phyloP scores from a whole-genome alignment of 1,140 invertebrate species.

The Bombus cullumanus region DNA sequence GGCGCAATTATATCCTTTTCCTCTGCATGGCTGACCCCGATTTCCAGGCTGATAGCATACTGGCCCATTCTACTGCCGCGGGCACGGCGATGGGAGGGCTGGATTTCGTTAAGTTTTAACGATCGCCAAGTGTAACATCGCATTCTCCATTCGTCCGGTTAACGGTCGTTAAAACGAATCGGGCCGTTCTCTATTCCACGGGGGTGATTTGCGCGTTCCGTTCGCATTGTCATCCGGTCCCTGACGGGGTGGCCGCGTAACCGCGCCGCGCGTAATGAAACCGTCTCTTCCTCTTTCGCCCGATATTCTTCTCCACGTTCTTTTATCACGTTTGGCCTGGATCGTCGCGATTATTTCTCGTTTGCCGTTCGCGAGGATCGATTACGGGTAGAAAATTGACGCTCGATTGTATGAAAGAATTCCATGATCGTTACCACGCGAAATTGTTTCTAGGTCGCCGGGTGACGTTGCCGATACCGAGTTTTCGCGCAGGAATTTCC shows the following conservation, averaged over 20 bases:
- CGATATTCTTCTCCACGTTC: no score
- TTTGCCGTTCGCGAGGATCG: not conserved
- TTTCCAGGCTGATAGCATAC: constrained; percentile 42
- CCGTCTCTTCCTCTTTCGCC: not conserved
- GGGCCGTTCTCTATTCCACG: constrained; percentile 48
- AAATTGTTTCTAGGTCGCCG: not conserved
- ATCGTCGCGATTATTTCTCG: constrained; percentile 9
- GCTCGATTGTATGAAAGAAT: not conserved
- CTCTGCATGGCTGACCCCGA: constrained; percentile 7
- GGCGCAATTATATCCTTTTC: constrained; percentile 48
- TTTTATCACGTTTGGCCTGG: not conserved
- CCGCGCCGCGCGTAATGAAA: constrained; percentile 16
- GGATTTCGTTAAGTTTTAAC: constrained; percentile 69
- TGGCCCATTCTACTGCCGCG: constrained; percentile 31
- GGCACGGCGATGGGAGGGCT: not conserved
- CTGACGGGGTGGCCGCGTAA: constrained; percentile 15
- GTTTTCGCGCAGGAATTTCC: not conserved
- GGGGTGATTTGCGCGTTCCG: constrained; percentile 46
- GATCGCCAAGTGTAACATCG: constrained; percentile 65
- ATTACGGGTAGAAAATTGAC: not conserved
- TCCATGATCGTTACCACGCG: not conserved
- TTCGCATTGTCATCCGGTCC: constrained; percentile 40
- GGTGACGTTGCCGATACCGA: not conserved
- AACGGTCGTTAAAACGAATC: constrained; percentile 66
- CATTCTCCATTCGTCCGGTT: constrained; percentile 56